A percentile compares a stretch with the other conserved stretches of the same genome.
phyloP scores from a whole-genome alignment of 2,113 vertebrate species.

The Bubo scandiacus region DNA sequence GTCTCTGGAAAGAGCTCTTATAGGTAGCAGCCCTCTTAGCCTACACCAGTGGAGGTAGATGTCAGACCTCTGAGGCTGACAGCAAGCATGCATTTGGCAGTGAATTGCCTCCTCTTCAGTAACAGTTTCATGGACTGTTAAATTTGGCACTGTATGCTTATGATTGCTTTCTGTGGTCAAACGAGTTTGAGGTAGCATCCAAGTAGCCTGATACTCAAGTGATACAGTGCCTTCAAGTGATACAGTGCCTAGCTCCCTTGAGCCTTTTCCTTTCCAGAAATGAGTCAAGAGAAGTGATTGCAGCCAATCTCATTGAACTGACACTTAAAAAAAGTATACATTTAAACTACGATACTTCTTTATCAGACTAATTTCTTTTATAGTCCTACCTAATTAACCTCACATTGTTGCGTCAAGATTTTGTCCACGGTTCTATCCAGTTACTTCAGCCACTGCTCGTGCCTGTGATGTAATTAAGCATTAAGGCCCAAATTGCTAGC shows the following conservation, averaged over 20 bases:
- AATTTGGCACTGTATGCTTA: background rate
- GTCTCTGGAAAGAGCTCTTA: background rate
- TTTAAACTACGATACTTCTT: background rate
- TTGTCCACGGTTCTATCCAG: background rate
- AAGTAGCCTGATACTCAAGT: background rate
- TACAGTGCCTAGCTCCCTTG: background rate
- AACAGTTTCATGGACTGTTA: background rate
- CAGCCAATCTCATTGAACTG: background rate
- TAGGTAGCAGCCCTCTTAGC: background rate
- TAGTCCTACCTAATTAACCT: background rate
- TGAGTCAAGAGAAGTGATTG: background rate
- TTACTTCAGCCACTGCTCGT: background rate
- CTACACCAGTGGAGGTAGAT: rapidly evolving
- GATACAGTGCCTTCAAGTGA: background rate
- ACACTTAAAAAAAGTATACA: background rate
- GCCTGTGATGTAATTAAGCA: background rate
- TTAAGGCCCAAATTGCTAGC: background rate
- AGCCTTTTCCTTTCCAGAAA: background rate
- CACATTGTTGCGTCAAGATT: background rate
- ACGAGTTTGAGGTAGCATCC: background rate
- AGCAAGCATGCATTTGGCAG: background rate
- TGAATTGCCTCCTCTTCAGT: background rate
- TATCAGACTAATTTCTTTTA: background rate
- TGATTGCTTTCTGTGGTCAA: background rate
- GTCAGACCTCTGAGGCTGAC: rapidly evolving